Evolutionary conservation across 2,888 invertebrate genomes (phyloP).

Genomic region (Margaritifera margaritifera): DNA sequence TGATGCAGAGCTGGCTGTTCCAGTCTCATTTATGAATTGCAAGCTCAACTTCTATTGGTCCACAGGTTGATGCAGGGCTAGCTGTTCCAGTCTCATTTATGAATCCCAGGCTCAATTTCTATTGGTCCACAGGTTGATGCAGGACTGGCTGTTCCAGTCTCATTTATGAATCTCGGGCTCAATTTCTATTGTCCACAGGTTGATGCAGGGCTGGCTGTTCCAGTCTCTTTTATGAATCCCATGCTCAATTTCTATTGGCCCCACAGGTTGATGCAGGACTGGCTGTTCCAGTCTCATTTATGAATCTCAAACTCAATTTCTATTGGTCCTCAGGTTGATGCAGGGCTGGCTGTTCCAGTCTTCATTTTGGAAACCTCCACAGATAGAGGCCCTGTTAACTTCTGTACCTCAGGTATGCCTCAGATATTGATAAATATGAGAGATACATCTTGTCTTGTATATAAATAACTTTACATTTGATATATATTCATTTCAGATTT

Average conservation of each 20-base stretch:
- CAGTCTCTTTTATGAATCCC: slow-evolving; percentile 80
- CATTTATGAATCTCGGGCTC: no score
- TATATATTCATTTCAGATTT: no score
- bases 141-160: slow-evolving; percentile 87
- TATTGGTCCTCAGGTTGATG: slow-evolving; percentile 76
- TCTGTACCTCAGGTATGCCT: slow-evolving; percentile 80
- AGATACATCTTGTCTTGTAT: no score
- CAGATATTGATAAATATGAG: no score
- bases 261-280: slow-evolving; percentile 88
- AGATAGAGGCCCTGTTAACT: slow-evolving; percentile 83
- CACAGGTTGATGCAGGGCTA: slow-evolving; percentile 89
- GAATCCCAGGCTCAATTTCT: no score
- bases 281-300: no score
- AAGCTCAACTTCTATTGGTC: no score
- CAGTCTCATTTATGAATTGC: slow-evolving; percentile 80
- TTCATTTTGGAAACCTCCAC: slow-evolving; percentile 80
- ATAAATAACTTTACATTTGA: no score
- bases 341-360: slow-evolving; percentile 89
- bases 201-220: slow-evolving; percentile 92
- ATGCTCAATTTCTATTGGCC: no score
- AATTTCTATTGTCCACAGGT: no score
- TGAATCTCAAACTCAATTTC: no score
- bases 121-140: slow-evolving; percentile 78
- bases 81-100: no score
- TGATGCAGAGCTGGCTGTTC: slow-evolving; percentile 92